A percentile compares a stretch with the other conserved stretches of the same genome.
Conservation (phyloP, 2,888 invertebrate genomes). For the Galerucella pusilla region DNA sequence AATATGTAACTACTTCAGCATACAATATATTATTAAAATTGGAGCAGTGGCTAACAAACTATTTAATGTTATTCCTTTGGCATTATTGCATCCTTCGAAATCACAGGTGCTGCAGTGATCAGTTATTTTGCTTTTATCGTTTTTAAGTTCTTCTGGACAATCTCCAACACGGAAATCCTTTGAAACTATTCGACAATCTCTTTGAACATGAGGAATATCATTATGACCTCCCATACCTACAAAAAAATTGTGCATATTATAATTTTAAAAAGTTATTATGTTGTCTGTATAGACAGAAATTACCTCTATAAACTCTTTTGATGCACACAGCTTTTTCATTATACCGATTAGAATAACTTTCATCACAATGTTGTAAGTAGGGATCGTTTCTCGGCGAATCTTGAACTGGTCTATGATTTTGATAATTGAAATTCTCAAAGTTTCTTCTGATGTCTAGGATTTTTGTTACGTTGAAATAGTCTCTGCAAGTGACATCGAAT, state of each 20-base stretch:
- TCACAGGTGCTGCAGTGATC: conserved; percentile 50
- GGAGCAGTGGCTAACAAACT: conserved; percentile 16
- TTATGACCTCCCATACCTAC: conserved; percentile 38
- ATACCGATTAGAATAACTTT: conserved; percentile 42
- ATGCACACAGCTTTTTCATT: conserved; percentile 51
- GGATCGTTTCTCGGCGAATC: conserved; percentile 43
- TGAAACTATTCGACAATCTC: conserved; percentile 50
- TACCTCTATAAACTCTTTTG: conserved; percentile 48
- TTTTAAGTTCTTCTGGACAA: conserved; percentile 48
- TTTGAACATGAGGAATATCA: conserved; percentile 41
- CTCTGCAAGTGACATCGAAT: conserved; percentile 76
- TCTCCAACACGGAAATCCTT: conserved; percentile 42
- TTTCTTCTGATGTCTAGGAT: conserved; percentile 50
- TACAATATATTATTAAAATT: neutral
- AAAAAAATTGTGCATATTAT: conserved; percentile 4
- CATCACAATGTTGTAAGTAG: conserved; percentile 46
- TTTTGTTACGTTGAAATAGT: conserved; percentile 74
- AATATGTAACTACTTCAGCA: neutral
- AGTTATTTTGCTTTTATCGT: conserved; percentile 36
- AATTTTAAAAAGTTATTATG: neutral
- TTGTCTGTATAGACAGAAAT: neutral
- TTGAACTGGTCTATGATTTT: conserved; percentile 36
- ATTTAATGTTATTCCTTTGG: conserved; percentile 30
- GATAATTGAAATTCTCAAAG: conserved; percentile 62
- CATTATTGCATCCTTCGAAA: conserved; percentile 48